Evolutionary conservation across 2,797 vertebrate species (phyloP).

Genomic region (Serranus cabrilla): DNA sequence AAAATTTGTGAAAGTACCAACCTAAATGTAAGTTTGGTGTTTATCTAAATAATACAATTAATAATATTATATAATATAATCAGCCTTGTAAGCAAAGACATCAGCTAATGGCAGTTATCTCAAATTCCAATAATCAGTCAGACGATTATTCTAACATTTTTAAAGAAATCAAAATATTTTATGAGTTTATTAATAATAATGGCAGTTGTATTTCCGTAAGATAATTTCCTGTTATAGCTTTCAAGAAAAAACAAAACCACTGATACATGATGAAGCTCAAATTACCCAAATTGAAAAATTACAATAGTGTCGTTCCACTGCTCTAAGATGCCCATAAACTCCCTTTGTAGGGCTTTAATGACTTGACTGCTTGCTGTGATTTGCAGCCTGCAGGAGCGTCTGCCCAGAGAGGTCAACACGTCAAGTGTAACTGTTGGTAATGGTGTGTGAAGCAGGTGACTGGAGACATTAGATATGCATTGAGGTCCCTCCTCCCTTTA

Average conservation of each 20-base stretch:
- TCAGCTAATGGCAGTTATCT: too few species aligned
- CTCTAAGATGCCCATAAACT: background rate
- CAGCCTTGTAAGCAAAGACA: too few species aligned
- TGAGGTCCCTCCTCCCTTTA: slow-evolving; percentile 62
- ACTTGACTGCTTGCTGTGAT: background rate
- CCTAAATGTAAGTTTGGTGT: too few species aligned
- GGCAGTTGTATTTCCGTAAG: background rate
- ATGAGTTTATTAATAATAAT: background rate
- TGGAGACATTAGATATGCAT: slow-evolving; percentile 69
- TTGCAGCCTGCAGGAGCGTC: slow-evolving; percentile 23
- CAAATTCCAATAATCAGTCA: too few species aligned
- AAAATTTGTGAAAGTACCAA: too few species aligned
- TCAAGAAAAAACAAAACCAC: background rate
- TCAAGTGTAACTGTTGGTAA: slow-evolving; percentile 37
- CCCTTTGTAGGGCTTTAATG: background rate
- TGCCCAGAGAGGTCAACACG: slow-evolving; percentile 50
- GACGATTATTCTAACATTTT: background rate
- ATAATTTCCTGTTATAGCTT: background rate
- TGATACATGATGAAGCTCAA: background rate
- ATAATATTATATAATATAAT: too few species aligned
- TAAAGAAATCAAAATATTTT: background rate
- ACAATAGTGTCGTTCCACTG: background rate
- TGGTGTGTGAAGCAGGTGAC: slow-evolving; percentile 52
- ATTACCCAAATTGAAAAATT: background rate
- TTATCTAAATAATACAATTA: too few species aligned